phyloP scores from a whole-genome alignment of 2,888 invertebrate genomes.

The Neoscelio sp. region DNA sequence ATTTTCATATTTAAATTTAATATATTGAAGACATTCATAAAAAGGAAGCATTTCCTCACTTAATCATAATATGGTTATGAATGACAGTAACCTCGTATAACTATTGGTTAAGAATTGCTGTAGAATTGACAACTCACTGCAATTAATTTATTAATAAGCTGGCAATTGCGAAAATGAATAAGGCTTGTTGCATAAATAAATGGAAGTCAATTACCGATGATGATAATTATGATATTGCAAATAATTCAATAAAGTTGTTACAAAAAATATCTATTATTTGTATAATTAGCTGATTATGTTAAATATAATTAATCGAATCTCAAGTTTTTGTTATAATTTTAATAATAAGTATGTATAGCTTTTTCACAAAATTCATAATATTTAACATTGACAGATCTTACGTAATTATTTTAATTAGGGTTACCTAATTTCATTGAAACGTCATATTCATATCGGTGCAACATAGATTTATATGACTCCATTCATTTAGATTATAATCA shows the following conservation, averaged over 20 bases:
- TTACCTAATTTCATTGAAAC: constrained; percentile 30
- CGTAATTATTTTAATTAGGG: constrained; percentile 16
- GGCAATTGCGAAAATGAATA: constrained; percentile 63
- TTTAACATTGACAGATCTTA: background rate
- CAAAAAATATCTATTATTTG: constrained; percentile 19
- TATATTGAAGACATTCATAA: constrained; percentile 14
- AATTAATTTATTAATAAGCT: constrained; percentile 59
- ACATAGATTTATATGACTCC: constrained; percentile 19
- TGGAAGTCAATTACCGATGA: constrained; percentile 42
- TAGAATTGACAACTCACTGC: constrained; percentile 54
- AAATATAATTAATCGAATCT: too few species aligned
- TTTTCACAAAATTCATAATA: background rate
- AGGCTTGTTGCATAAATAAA: constrained; percentile 59
- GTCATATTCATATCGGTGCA: constrained; percentile 8
- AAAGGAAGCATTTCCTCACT: constrained; percentile 24
- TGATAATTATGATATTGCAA: constrained; percentile 53
- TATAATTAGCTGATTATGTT: constrained; percentile 24
- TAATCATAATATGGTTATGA: constrained; percentile 47
- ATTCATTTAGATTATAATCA: constrained; percentile 27
- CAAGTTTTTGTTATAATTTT: too few species aligned
- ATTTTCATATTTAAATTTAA: background rate
- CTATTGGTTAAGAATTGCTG: constrained; percentile 45
- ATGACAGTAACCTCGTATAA: constrained; percentile 52
- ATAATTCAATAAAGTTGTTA: constrained; percentile 47
- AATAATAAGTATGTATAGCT: too few species aligned